Conservation (phyloP, 1,140 invertebrate species). For the Plectus sambesii region DNA sequence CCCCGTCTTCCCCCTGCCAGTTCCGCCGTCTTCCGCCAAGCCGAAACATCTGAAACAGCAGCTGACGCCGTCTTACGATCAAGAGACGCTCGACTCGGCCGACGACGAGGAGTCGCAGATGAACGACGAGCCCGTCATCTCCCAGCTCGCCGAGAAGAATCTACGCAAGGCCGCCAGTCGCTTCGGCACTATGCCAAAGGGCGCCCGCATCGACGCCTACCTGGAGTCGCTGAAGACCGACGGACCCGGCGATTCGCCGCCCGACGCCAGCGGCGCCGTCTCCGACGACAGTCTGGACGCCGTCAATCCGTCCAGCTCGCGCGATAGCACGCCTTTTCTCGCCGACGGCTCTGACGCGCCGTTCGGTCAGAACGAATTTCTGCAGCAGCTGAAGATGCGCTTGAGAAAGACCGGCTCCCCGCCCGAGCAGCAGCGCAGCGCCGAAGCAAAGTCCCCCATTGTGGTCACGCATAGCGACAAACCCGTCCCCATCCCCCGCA, state of each 20-base stretch:
- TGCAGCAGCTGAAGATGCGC: conserved; percentile 31
- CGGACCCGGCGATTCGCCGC: conserved; percentile 12
- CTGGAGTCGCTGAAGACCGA: conserved; percentile 63
- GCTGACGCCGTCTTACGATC: background rate
- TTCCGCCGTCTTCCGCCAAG: conserved; percentile 30
- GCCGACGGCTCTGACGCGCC: background rate
- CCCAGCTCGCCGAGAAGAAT: conserved; percentile 86
- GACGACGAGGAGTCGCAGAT: conserved; percentile 5
- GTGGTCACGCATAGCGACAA: conserved; percentile 4
- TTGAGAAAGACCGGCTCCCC: conserved; percentile 34
- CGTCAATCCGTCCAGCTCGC: conserved; percentile 14
- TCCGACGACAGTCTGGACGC: conserved; percentile 36
- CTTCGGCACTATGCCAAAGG: conserved; percentile 88
- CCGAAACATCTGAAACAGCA: conserved; percentile 31
- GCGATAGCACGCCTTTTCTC: conserved; percentile 14
- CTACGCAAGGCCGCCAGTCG: conserved; percentile 85
- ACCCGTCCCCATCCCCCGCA: conserved; percentile 31
- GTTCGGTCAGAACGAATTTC: conserved; percentile 19
- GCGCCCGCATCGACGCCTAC: conserved; percentile 83
- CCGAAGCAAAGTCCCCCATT: background rate
- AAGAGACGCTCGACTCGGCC: conserved; percentile 7
- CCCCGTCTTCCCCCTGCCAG: conserved; percentile 24
- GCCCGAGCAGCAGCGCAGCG: conserved; percentile 4
- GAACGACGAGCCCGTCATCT: conserved; percentile 24
- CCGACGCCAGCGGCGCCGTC: conserved; percentile 10